Evolutionary conservation across 1,140 invertebrate species (phyloP).

Genomic region (Formica exsecta): DNA sequence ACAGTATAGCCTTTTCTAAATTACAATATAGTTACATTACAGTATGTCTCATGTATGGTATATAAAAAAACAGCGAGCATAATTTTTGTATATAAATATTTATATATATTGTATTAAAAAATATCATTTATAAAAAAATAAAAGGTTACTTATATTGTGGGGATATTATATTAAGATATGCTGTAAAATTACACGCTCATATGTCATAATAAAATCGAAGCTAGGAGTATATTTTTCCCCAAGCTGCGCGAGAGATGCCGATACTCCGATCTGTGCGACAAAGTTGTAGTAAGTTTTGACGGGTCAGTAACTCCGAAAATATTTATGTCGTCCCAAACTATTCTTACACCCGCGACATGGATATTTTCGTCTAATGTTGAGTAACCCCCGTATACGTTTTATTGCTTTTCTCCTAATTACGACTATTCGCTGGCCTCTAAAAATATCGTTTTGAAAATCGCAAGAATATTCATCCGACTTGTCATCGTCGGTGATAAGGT

Average conservation of each 20-base stretch:
- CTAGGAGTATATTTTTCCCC: not conserved
- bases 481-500: not conserved
- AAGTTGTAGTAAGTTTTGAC: slow-evolving; percentile 74
- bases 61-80: not conserved
- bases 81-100: not conserved
- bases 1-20: no score
- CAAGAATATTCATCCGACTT: not conserved
- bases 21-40: not conserved
- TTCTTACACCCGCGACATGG: slow-evolving; percentile 74
- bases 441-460: slow-evolving; percentile 40
- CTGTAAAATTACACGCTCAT: not conserved
- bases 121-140: not conserved
- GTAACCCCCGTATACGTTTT: slow-evolving; percentile 68
- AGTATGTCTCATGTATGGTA: not conserved
- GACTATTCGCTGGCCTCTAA: slow-evolving; percentile 30
- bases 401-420: slow-evolving; percentile 67
- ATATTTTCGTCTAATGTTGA: slow-evolving; percentile 78
- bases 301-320: slow-evolving; percentile 77
- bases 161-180: not conserved
- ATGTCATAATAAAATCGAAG: not conserved
- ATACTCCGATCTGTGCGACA: slow-evolving; percentile 35
- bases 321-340: slow-evolving; percentile 75
- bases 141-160: not conserved
- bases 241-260: slow-evolving; percentile 13
- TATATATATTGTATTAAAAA: not conserved